Evolutionary conservation across 30 jellyfish, hydroid and myxozoan genomes (phyloP).

Genomic region (Aurelia sp.): DNA sequence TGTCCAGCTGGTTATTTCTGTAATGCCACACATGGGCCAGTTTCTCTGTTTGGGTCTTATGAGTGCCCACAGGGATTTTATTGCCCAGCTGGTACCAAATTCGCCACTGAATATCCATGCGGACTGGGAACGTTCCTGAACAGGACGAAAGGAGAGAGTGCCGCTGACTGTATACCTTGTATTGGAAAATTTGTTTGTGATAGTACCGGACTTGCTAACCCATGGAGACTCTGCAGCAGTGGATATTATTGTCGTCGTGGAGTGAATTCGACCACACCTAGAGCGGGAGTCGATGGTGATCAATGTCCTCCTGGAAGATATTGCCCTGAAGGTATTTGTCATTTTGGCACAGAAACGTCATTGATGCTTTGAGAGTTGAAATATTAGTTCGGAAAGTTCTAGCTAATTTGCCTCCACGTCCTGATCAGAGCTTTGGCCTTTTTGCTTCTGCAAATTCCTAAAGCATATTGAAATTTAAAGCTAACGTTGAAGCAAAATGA

Average conservation of each 20-base stretch:
- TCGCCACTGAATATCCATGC: constrained; percentile 82
- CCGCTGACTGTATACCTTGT: constrained; percentile 89
- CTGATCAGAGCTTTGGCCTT: too few species aligned
- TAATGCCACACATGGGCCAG: constrained; percentile 81
- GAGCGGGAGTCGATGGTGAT: constrained; percentile 76
- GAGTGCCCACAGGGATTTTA: constrained; percentile 93
- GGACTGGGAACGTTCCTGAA: constrained; percentile 88
- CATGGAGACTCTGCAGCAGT: constrained; percentile 84
- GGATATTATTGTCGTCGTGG: constrained; percentile 96
- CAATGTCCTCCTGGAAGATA: constrained; percentile 92
- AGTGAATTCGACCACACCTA: constrained; percentile 89
- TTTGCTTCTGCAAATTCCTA: too few species aligned
- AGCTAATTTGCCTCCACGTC: too few species aligned
- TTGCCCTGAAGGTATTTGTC: constrained; percentile 82
- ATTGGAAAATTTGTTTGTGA: constrained; percentile 90
- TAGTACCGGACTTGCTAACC: constrained; percentile 73
- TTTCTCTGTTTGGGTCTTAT: constrained; percentile 47
- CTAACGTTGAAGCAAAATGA: too few species aligned
- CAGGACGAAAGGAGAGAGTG: constrained; percentile 75
- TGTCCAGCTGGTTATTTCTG: constrained; percentile 93
- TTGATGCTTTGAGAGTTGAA: too few species aligned
- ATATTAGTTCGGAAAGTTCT: too few species aligned
- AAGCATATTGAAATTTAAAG: too few species aligned
- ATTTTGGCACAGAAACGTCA: too few species aligned
- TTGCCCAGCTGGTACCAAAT: constrained; percentile 88